Evolutionary conservation across 2,113 vertebrate species (phyloP).

Genomic region (Misgurnus anguillicaudatus): DNA sequence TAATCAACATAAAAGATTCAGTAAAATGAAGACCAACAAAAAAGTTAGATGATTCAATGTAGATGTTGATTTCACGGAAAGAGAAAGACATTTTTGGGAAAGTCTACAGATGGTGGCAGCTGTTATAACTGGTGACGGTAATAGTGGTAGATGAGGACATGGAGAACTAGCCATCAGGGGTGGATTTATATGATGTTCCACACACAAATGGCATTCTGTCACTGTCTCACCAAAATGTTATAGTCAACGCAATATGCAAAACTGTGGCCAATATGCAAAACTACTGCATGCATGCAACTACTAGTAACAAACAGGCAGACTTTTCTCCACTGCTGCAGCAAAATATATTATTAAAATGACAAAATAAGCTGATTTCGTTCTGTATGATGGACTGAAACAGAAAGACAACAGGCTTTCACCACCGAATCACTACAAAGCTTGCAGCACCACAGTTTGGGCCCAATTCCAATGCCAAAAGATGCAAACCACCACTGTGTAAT

Average conservation of each 20-base stretch:
- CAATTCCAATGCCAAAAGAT: too few relatives aligned
- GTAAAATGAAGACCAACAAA: too few relatives aligned
- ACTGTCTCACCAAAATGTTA: neutral
- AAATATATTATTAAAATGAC: too few relatives aligned
- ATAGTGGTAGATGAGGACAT: constrained; percentile 19
- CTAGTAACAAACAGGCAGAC: too few relatives aligned
- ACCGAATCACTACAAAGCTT: too few relatives aligned
- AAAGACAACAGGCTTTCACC: too few relatives aligned
- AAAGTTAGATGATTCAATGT: neutral
- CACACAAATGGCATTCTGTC: neutral
- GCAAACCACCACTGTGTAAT: too few relatives aligned
- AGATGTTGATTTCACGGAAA: too few relatives aligned
- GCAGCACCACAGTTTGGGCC: too few relatives aligned
- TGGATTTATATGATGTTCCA: constrained; percentile 38
- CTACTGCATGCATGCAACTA: neutral
- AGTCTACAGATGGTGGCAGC: constrained; percentile 34
- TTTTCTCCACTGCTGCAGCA: too few relatives aligned
- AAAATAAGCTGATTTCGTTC: too few relatives aligned
- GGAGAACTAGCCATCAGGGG: constrained; percentile 36
- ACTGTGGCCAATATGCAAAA: neutral
- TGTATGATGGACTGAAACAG: too few relatives aligned
- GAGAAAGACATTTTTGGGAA: neutral
- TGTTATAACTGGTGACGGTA: constrained; percentile 25
- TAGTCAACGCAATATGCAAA: neutral
- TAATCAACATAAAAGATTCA: neutral